Base-by-base conservation (phyloP, 2,888 invertebrate genomes). In the Cantharis nigra region DNA sequence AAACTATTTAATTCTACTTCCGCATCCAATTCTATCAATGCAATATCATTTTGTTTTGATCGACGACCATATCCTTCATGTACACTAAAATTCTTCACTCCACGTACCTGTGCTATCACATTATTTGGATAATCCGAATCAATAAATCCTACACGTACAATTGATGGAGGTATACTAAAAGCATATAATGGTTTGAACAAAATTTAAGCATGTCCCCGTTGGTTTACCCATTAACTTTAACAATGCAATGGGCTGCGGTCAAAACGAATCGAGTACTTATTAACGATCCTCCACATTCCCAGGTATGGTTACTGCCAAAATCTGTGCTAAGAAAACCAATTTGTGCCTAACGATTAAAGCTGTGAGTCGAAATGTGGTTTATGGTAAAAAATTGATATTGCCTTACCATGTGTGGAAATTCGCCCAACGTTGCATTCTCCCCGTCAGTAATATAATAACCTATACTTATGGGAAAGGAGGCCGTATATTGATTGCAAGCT, bases 221-320 rank as follows among this genome's bases (percentile, higher is more conserved):
- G 26, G 1, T 70, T 70, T 77, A 79, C 79, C 75, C 28, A 63
- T 75, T 72, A n/a, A 5, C n/a, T 49, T 49, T 49, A 7, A 87
- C 80, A n/a, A 49, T n/a, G 82, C 92, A 92, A 84, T 92, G 92
- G 2, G 92, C 92, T 0, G 92, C 92, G 7, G 92, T 91, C 30
- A 92, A 84, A 3, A 92, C 87, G 86, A 89, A 91, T 16, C 86
- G 83, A 4, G 89, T 85, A 69, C 90, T 90, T 63, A 92, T 89
- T 62, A 92, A 84, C 3, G 91, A 88, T 2, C 91, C 92, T 2
- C 92, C 92, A 83, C 92, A 92, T 74, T 82, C 81, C 83, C 85
- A 86, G 63, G 5, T 9, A 49, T 49, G 9, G 2, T n/a, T n/a
- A 7, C n/a, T n/a, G 49, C 7, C 49, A 49, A n/a, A 49, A 1